Percentiles rank a stretch among this genome's conserved stretches.
Conservation (phyloP, 2,113 vertebrate genomes). For the Oncorhynchus keta region DNA sequence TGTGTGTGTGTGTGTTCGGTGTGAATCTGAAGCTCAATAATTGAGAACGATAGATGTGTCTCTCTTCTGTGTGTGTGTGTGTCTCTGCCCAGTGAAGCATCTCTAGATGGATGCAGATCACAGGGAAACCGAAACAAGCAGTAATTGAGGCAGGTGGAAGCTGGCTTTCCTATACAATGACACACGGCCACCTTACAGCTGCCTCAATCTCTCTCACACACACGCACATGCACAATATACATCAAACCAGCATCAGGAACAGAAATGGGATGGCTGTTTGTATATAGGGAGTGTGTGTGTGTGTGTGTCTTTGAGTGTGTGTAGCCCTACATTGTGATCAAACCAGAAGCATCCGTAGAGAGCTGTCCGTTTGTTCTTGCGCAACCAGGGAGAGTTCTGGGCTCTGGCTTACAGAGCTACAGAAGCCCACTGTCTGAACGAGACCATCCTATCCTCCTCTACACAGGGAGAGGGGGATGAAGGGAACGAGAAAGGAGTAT, state of each 20-base stretch:
- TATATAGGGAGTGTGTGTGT: too few species aligned
- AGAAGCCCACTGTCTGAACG: neutral
- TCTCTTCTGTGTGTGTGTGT: conserved; percentile 16
- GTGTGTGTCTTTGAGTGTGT: too few species aligned
- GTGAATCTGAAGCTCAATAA: neutral
- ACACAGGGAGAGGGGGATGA: conserved; percentile 12
- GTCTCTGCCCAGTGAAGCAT: conserved; percentile 18
- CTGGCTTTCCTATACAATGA: neutral
- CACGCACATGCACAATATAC: conserved; percentile 7
- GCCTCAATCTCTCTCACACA: neutral
- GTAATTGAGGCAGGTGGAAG: conserved; percentile 1
- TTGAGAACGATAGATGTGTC: conserved; percentile 6
- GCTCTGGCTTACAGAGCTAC: neutral
- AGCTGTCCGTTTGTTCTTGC: neutral
- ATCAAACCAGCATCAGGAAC: neutral
- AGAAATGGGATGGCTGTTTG: too few species aligned
- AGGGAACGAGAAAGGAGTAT: conserved; percentile 22
- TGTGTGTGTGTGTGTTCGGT: conserved; percentile 10
- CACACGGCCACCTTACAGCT: neutral
- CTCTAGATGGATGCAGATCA: conserved; percentile 1
- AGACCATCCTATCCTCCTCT: neutral
- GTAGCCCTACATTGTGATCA: neutral
- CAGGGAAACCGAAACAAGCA: conserved; percentile 1
- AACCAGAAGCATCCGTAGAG: neutral
- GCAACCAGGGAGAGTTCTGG: neutral